Base-by-base conservation (phyloP, 2,888 invertebrate species). In the Hypercompe scribonia region DNA sequence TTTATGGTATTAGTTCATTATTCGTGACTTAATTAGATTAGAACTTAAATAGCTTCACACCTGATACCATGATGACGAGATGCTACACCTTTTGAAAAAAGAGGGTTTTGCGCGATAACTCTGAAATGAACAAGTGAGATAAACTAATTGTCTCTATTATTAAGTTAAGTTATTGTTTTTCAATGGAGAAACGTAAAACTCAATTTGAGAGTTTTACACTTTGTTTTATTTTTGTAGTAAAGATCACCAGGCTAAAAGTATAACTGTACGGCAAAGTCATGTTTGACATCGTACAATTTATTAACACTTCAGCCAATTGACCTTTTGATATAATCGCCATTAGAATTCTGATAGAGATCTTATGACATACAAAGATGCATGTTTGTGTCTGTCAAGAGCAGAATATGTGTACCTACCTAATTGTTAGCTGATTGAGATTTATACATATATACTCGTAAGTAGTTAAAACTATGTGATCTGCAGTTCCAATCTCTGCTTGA, bases 311-410 rank as follows among this genome's bases (percentile, higher is more conserved):
- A 74, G 65, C 67, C 74, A 81, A 78, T 81, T 82, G 80, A 82
- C 74, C 80, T 73, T 65, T 65, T 71, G 77, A 78, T 80, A 76
- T 75, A 70, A 74, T 74, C 75, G 77, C 78, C 70, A 80, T 78
- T 73, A 63, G 68, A 67, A 50, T 63, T 69, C 68, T 70, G 80
- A 82, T 80, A 81, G 70, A 71, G 82, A 81, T 81, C 82, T 76
- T 75, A 70, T 78, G 73, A 67, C 78, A 74, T 78, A 82, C 77
- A 78, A 80, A 82, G 76, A 75, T 64, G 68, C 76, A 82, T 74
- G 69, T 78, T 68, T 64, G 28, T 63, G 61, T 68, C 70, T 78
- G 71, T 72, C 3, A 72, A 77, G 65, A 70, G 69, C 46, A 21
- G 21, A 46, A 46, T 21, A 21, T 46, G 21, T 46, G 5, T 21